Conservation (phyloP, 2,113 vertebrate genomes). For the Chaetodon auriga region DNA sequence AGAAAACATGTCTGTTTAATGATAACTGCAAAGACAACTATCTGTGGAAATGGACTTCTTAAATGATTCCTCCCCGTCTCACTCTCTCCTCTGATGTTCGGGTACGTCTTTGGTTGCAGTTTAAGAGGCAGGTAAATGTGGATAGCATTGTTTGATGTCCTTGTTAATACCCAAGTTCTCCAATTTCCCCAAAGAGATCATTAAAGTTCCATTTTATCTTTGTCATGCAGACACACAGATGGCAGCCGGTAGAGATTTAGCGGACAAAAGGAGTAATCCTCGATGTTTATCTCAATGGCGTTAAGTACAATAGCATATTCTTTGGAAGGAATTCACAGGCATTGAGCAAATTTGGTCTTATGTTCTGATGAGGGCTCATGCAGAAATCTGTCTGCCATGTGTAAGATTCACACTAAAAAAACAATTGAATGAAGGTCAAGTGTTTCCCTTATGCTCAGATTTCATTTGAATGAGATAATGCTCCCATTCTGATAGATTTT, state of each 20-base stretch:
- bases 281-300: slow-evolving; percentile 61
- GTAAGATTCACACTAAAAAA: not conserved
- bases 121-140: slow-evolving; percentile 39
- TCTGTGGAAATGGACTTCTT: slow-evolving; percentile 21
- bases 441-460: not conserved
- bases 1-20: slow-evolving; percentile 48
- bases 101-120: slow-evolving; percentile 6
- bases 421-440: not conserved
- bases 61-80: slow-evolving; percentile 27
- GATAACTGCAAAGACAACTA: slow-evolving; percentile 34
- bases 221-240: slow-evolving; percentile 54
- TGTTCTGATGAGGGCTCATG: not conserved
- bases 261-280: slow-evolving; percentile 59
- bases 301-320: slow-evolving; percentile 36
- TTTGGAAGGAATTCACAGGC: slow-evolving; percentile 19
- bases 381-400: not conserved
- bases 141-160: slow-evolving; percentile 52
- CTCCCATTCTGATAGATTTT: not conserved
- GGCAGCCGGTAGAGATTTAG: slow-evolving; percentile 55
- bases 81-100: not conserved
- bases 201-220: slow-evolving; percentile 64
- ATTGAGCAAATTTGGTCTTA: slow-evolving; percentile 19
- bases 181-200: slow-evolving; percentile 54
- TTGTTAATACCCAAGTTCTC: slow-evolving; percentile 53
- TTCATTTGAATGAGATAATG: not conserved